A percentile compares a stretch with the other conserved stretches of the same genome.
phyloP scores from a whole-genome alignment of 2,797 vertebrate genomes.

The Ispidina picta region DNA sequence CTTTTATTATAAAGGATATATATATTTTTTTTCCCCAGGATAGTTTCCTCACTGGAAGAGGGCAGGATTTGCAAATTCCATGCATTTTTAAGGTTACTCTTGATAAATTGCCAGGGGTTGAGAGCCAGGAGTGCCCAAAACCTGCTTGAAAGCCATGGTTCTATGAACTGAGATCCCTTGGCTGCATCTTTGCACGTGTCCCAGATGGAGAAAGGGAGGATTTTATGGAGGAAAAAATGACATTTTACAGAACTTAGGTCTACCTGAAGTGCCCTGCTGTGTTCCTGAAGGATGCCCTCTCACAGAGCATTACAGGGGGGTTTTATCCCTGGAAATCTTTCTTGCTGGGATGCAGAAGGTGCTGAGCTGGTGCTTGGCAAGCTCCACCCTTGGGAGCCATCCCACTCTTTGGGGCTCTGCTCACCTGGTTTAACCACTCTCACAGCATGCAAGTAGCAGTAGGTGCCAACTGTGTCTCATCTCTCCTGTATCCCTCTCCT shows the following conservation, averaged over 20 bases:
- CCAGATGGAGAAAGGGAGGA: neutral
- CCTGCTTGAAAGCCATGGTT: neutral
- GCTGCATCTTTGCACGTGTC: neutral
- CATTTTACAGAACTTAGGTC: neutral
- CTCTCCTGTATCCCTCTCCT: slow-evolving; percentile 39
- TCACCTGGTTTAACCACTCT: slow-evolving; percentile 66
- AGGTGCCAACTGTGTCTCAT: slow-evolving; percentile 45
- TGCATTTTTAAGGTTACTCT: neutral
- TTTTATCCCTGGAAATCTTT: slow-evolving; percentile 22
- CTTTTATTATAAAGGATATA: neutral
- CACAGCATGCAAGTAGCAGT: slow-evolving; percentile 78
- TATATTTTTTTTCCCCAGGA: neutral
- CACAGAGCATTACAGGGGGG: neutral
- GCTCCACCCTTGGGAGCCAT: neutral
- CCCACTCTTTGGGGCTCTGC: slow-evolving; percentile 33
- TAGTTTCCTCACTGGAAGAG: neutral
- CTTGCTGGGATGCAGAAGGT: neutral
- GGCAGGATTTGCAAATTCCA: neutral
- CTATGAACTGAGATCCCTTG: neutral
- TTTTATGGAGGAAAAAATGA: neutral
- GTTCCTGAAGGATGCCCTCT: slow-evolving; percentile 61
- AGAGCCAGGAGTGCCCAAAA: neutral
- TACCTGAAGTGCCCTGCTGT: neutral
- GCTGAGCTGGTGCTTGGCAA: neutral
- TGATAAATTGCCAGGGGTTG: neutral